phyloP scores from a whole-genome alignment of 1,140 invertebrate species.

The Camponotus vicinus region DNA sequence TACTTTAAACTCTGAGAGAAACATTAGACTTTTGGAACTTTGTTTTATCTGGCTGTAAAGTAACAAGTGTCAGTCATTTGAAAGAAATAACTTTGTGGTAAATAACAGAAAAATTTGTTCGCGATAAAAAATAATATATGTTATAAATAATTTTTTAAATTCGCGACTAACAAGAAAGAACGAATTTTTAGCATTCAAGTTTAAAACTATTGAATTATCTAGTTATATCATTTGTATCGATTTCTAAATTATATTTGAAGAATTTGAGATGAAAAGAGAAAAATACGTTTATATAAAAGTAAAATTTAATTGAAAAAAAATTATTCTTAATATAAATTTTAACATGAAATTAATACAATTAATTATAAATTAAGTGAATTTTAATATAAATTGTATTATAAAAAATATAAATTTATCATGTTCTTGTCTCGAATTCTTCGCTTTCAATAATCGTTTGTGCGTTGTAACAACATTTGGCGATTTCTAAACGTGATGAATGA shows the following conservation, averaged over 20 bases:
- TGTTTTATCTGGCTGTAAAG: neutral
- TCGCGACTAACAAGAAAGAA: neutral
- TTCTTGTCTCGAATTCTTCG: neutral
- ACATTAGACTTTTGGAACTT: neutral
- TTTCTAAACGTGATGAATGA: neutral
- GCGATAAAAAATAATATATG: too few species aligned
- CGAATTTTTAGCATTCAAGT: neutral
- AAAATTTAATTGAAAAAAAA: neutral
- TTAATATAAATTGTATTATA: too few species aligned
- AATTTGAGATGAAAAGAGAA: neutral
- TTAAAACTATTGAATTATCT: neutral
- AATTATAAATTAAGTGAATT: too few species aligned
- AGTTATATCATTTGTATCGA: neutral
- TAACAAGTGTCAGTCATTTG: neutral
- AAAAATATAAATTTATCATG: neutral
- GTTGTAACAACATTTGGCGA: neutral
- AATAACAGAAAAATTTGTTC: neutral
- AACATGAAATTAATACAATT: too few species aligned
- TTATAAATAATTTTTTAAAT: neutral
- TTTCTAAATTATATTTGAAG: neutral
- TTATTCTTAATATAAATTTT: neutral
- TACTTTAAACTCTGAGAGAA: neutral
- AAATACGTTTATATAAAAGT: neutral
- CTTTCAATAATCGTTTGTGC: neutral
- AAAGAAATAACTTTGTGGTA: neutral